These are phyloP conservation scores for Nestor notabilis DNA, from an alignment of 2,113 vertebrate species.

Conservation along the genomic window DNA sequence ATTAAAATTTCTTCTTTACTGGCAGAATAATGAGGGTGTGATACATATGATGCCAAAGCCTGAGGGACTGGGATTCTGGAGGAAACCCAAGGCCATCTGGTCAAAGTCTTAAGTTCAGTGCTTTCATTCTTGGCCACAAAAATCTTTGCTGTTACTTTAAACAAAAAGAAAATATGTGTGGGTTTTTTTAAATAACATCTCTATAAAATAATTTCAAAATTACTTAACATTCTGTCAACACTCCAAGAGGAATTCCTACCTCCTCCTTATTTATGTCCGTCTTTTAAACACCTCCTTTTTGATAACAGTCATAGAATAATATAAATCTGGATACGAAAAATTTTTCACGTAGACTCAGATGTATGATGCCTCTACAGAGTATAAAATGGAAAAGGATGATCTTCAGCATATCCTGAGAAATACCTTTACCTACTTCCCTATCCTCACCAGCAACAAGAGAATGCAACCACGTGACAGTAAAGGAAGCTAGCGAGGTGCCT, in stretches of 20 bases:
- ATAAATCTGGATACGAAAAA: background rate
- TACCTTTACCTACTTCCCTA: background rate
- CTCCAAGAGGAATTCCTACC: background rate
- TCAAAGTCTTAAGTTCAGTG: conserved; percentile 4
- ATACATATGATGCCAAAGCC: background rate
- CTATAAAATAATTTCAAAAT: background rate
- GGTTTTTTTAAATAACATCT: background rate
- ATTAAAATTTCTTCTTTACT: background rate
- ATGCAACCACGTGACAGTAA: background rate
- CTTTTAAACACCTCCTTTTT: background rate
- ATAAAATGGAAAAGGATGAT: background rate
- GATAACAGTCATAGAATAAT: background rate
- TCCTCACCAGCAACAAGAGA: background rate
- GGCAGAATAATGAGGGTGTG: background rate
- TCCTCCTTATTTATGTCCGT: background rate
- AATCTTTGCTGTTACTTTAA: background rate
- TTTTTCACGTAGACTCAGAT: background rate
- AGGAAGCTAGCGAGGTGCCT: background rate
- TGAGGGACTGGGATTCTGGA: background rate
- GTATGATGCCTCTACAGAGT: background rate
- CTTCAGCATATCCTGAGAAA: background rate
- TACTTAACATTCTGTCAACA: background rate
- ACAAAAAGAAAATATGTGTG: background rate
- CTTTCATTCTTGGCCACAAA: background rate
- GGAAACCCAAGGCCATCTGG: conserved; percentile 8